Evolutionary conservation across 2,888 invertebrate species (phyloP), one percentile per base, ranked within the genome.

Genomic region (Polymixis flavicincta): DNA sequence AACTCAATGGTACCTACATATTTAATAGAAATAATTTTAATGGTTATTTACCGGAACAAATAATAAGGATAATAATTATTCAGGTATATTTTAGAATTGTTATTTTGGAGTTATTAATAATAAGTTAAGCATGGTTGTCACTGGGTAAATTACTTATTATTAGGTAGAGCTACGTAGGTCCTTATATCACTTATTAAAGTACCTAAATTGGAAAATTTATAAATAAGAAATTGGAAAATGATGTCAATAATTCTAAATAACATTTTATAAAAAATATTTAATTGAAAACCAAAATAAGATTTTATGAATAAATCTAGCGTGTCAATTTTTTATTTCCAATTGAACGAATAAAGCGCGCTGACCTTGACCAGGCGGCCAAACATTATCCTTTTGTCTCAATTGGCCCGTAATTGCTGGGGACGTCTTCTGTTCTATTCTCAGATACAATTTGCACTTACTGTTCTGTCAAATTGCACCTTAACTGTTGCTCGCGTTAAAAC

Each of bases 371-470:
- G 91, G 86, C 92, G 93, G 92, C 94, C 95, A 93, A 95, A 95
- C 95, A 96, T 96, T 96, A 96, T 96, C 96, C 96, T 96, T 94
- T 95, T 95, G 95, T 94, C 93, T 95, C 96, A 96, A 96, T 96
- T 96, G 96, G 86, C 88, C 92, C 85, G 95, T 95, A 96, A 96
- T 96, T 95, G 96, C 87, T 91, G 92, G 89, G 91, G 94, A 92
- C 94, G 92, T 92, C 93, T 94, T 93, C 91, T 86, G 91, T 92
- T 94, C 96, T 96, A 96, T 96, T 95, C 94, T 94, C 88, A 94
- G 95, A 94, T 91, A 94, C 95, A 95, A 94, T 95, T 96, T 94
- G 93, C 95, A 95, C 95, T 95, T 93, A 92, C 87, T 85, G 81
- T 87, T 89, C 87, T 91, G 91, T 92, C 92, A 94, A 95, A 95